Evolutionary conservation across 64 coral and sea anemone genomes (phyloP).

Genomic region (Stichodactyla mertensii): DNA sequence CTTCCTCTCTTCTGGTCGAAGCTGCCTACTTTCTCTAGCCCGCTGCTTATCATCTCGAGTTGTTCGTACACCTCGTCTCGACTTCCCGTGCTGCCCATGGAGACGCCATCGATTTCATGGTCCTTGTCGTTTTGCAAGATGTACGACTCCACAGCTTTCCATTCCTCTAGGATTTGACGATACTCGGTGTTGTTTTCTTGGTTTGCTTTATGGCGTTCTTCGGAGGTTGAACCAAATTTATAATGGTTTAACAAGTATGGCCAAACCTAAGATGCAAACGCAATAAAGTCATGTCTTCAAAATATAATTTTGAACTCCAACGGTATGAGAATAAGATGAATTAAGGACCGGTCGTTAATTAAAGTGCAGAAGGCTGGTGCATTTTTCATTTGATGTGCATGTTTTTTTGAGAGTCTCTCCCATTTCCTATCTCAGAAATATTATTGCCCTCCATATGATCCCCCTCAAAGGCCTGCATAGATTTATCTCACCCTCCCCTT

Average conservation of each 20-base stretch:
- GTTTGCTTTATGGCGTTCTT: constrained; percentile 57
- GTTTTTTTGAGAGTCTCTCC: no score
- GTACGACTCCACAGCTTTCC: constrained; percentile 79
- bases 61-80: constrained; percentile 92
- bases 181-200: constrained; percentile 41
- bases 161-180: constrained; percentile 57
- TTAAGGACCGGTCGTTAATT: no score
- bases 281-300: neutral
- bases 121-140: constrained; percentile 70
- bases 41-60: constrained; percentile 74
- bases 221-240: constrained; percentile 76
- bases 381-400: no score
- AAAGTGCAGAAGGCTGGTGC: no score
- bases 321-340: no score
- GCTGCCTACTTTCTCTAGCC: constrained; percentile 46
- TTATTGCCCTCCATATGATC: no score
- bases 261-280: constrained; percentile 64
- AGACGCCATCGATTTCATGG: constrained; percentile 74
- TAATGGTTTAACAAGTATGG: constrained; percentile 87
- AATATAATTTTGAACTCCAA: no score
- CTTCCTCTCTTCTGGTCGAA: constrained; percentile 42
- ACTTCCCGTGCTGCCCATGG: constrained; percentile 83
- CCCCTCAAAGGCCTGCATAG: no score
- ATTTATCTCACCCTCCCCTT: no score
- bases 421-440: no score